phyloP scores from a whole-genome alignment of 1,140 invertebrate species.

The Drosophila ananassae region DNA sequence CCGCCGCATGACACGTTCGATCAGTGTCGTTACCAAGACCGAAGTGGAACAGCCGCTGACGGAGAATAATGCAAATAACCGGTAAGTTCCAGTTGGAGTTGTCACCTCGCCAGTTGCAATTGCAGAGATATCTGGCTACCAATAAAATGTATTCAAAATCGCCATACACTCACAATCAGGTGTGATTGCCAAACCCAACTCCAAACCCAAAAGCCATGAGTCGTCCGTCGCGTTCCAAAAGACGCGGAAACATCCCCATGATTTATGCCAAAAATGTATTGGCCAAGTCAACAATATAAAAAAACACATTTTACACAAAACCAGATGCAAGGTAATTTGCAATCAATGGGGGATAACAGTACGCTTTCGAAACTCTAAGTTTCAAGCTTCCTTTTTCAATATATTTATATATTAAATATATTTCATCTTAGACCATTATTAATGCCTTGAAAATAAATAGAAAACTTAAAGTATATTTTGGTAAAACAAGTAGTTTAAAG shows the following conservation, averaged over 20 bases:
- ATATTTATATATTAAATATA: background rate
- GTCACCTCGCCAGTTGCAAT: constrained; percentile 23
- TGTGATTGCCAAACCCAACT: constrained; percentile 30
- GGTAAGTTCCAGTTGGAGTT: constrained; percentile 72
- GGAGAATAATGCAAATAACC: constrained; percentile 82
- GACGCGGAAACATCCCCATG: constrained; percentile 24
- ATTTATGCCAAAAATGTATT: constrained; percentile 27
- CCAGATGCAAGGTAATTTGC: background rate
- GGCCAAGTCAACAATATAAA: background rate
- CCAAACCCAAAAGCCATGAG: constrained; percentile 24
- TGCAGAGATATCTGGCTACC: constrained; percentile 26
- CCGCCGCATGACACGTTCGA: constrained; percentile 81
- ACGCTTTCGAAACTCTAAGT: background rate
- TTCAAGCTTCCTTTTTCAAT: background rate
- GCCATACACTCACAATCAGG: background rate
- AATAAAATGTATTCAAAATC: constrained; percentile 24
- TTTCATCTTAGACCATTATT: no score
- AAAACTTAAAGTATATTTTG: background rate
- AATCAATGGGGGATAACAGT: background rate
- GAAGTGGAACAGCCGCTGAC: constrained; percentile 82
- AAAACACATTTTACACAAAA: background rate
- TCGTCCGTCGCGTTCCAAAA: background rate
- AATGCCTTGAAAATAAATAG: background rate
- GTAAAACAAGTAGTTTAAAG: no score
- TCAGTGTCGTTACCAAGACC: constrained; percentile 83